Evolutionary conservation across 2,797 vertebrate genomes (phyloP).

Genomic region (Lophius americanus): DNA sequence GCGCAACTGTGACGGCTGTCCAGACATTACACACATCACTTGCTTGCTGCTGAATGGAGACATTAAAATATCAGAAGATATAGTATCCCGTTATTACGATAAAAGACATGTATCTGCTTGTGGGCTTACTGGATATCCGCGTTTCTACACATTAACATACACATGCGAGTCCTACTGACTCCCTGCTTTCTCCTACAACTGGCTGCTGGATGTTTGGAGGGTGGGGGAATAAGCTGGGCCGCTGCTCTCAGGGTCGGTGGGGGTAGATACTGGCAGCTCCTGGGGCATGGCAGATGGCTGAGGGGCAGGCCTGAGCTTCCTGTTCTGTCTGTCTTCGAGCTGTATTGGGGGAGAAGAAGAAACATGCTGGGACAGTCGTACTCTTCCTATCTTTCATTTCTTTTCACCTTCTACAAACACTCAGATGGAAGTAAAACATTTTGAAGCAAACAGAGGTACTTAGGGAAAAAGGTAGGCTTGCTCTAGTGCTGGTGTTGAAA

Average conservation of each 20-base stretch:
- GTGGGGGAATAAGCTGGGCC: slow-evolving; percentile 50
- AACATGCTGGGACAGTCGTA: slow-evolving; percentile 29
- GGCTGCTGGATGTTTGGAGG: slow-evolving; percentile 51
- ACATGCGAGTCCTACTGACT: slow-evolving; percentile 37
- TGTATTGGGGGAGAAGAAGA: slow-evolving; percentile 43
- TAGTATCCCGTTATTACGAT: slow-evolving; percentile 14
- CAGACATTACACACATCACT: slow-evolving; percentile 39
- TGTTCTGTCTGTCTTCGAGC: slow-evolving; percentile 72
- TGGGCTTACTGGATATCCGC: neutral
- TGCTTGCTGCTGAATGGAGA: slow-evolving; percentile 18
- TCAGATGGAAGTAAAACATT: neutral
- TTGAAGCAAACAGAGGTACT: neutral
- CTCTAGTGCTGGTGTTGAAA: slow-evolving; percentile 15
- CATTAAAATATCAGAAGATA: slow-evolving; percentile 14
- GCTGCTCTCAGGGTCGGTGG: slow-evolving; percentile 48
- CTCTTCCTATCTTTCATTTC: slow-evolving; percentile 11
- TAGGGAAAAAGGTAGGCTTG: slow-evolving; percentile 9
- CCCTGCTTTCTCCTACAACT: slow-evolving; percentile 53
- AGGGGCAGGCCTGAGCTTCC: slow-evolving; percentile 66
- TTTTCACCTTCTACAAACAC: slow-evolving; percentile 5
- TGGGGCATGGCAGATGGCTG: slow-evolving; percentile 76
- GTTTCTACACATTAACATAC: neutral
- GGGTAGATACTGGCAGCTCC: slow-evolving; percentile 74
- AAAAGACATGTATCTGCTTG: slow-evolving; percentile 10
- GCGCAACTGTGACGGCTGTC: slow-evolving; percentile 55